Percentiles rank a stretch among this genome's conserved stretches.
Conservation (phyloP, 2,888 invertebrate species). For the Folsomia manolachei region DNA sequence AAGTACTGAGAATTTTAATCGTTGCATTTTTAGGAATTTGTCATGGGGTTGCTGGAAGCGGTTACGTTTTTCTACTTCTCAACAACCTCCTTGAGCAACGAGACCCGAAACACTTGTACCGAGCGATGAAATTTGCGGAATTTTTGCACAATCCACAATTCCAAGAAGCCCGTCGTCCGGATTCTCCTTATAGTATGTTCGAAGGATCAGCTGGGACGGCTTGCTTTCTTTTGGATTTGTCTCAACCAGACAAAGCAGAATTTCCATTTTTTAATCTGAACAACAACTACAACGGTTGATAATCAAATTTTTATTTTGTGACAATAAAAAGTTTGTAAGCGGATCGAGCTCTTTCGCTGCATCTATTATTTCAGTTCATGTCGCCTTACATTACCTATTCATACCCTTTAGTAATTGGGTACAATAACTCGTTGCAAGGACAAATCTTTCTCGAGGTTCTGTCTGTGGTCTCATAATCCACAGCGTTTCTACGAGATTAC, state of each 20-base stretch:
- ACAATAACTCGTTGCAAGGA: no score
- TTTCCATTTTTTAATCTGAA: conserved; percentile 82
- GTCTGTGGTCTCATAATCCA: no score
- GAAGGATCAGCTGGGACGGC: conserved; percentile 81
- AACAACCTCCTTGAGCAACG: conserved; percentile 66
- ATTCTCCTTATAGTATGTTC: conserved; percentile 76
- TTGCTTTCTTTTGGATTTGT: conserved; percentile 74
- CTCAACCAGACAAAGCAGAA: conserved; percentile 68
- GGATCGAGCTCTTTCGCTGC: no score
- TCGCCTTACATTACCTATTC: no score
- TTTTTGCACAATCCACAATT: conserved; percentile 70
- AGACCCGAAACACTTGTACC: conserved; percentile 67
- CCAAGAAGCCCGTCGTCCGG: conserved; percentile 69
- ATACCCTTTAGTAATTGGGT: no score
- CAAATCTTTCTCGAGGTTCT: no score
- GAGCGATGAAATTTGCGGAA: conserved; percentile 72
- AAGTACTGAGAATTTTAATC: not conserved
- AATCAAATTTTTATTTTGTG: no score
- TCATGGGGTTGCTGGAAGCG: conserved; percentile 81
- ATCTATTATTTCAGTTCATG: no score
- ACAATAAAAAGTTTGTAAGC: no score
- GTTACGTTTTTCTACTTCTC: conserved; percentile 73
- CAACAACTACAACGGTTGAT: conserved; percentile 35
- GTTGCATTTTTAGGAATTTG: conserved; percentile 63
- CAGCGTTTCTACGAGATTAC: no score